These are phyloP conservation scores for Macropis europaea DNA, from an alignment of 2,888 invertebrate species.

Conservation along the genomic window DNA sequence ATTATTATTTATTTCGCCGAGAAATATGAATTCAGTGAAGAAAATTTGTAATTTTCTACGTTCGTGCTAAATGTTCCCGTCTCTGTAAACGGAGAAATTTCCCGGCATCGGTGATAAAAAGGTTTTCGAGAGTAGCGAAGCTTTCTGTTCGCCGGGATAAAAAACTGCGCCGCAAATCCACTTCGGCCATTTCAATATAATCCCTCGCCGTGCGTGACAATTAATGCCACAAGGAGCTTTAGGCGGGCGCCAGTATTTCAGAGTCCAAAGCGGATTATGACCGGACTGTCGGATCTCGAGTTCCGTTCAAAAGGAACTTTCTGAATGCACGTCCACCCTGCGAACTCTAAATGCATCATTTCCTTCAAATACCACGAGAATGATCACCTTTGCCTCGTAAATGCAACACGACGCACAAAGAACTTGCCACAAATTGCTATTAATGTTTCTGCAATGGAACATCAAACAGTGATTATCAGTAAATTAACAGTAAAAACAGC, in stretches of 20 bases:
- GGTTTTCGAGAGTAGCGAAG: background rate
- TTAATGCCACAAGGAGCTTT: constrained; percentile 49
- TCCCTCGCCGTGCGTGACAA: constrained; percentile 37
- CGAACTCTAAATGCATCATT: background rate
- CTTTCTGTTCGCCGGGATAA: background rate
- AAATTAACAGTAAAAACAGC: too few relatives aligned
- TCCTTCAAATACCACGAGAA: background rate
- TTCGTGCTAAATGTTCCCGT: too few relatives aligned
- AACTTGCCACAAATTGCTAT: too few relatives aligned
- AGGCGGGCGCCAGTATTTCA: constrained; percentile 14
- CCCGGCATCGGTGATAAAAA: background rate
- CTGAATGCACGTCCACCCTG: background rate
- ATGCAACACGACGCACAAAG: too few relatives aligned
- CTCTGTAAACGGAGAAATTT: too few relatives aligned
- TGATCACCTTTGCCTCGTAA: background rate
- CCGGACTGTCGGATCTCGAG: background rate
- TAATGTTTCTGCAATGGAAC: too few relatives aligned
- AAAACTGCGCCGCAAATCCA: background rate
- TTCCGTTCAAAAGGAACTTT: background rate
- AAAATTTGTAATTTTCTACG: too few relatives aligned
- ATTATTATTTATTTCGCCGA: too few relatives aligned
- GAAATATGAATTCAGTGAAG: too few relatives aligned
- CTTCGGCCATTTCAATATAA: constrained; percentile 13
- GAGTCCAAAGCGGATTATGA: constrained; percentile 39
- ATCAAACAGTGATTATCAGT: too few relatives aligned